Conservation (phyloP, 2,888 invertebrate species). For the Caenorhabditis imperialis region DNA sequence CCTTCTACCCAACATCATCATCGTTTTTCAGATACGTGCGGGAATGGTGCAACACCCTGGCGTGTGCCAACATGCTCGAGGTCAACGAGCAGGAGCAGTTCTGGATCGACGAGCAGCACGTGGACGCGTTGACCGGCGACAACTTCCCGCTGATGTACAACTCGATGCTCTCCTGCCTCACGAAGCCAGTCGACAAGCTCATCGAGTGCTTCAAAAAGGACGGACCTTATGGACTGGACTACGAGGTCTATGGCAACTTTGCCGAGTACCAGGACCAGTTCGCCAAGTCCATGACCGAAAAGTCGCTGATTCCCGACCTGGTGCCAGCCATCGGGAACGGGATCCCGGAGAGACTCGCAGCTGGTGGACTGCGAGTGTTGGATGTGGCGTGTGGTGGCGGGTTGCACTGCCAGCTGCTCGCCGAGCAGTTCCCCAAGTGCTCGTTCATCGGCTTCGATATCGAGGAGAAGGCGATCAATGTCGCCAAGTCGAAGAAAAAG, state of each 20-base stretch:
- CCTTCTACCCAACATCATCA: no score
- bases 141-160: constrained; percentile 40
- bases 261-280: constrained; percentile 62
- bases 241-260: constrained; percentile 62
- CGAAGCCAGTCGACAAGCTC: constrained; percentile 55
- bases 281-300: constrained; percentile 53
- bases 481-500: constrained; percentile 40
- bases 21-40: constrained; percentile 58
- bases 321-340: constrained; percentile 53
- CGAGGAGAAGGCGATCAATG: constrained; percentile 55
- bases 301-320: constrained; percentile 62
- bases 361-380: constrained; percentile 51
- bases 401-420: constrained; percentile 39
- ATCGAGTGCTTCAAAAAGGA: no score
- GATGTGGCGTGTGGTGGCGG: constrained; percentile 62
- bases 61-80: constrained; percentile 93
- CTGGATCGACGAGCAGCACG: constrained; percentile 70
- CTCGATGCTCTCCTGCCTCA: constrained; percentile 38
- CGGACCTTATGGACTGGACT: constrained; percentile 66
- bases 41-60: constrained; percentile 65
- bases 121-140: constrained; percentile 69
- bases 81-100: constrained; percentile 79
- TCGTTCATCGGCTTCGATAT: constrained; percentile 69
- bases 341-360: constrained; percentile 13
- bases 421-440: constrained; percentile 64